A percentile compares a stretch with the other conserved stretches of the same genome.
Conservation (phyloP, 2,113 vertebrate genomes). For the Trematomus loennbergii region DNA sequence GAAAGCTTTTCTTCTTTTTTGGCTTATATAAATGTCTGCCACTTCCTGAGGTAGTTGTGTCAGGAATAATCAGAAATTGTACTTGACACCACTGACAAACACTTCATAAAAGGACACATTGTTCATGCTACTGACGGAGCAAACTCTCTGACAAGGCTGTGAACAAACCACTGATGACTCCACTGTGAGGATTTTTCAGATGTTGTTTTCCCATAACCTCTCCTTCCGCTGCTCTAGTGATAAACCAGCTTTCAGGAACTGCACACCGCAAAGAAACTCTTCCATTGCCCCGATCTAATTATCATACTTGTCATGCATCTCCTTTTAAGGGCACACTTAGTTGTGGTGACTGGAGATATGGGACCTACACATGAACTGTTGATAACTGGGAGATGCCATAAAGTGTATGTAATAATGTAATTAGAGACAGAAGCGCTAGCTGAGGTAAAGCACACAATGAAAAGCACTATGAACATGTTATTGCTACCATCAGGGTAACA, state of each 20-base stretch:
- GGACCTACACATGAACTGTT: constrained; percentile 19
- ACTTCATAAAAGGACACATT: constrained; percentile 7
- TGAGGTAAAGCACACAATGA: constrained; percentile 2
- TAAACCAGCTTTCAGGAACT: constrained; percentile 41
- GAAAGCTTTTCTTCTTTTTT: not conserved
- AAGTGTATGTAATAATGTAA: constrained; percentile 46
- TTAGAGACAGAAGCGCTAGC: constrained; percentile 38
- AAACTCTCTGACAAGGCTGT: not conserved
- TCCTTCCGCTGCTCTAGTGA: not conserved
- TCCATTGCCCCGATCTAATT: constrained; percentile 60
- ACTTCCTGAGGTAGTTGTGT: no score
- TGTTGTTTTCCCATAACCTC: constrained; percentile 4
- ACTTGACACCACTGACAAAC: constrained; percentile 3
- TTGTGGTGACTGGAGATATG: constrained; percentile 58
- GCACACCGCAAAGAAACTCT: constrained; percentile 33
- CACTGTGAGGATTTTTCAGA: constrained; percentile 14
- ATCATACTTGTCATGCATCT: constrained; percentile 72
- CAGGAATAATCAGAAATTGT: not conserved
- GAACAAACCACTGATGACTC: constrained; percentile 24
- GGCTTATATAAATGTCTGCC: not conserved
- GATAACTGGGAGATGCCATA: constrained; percentile 51
- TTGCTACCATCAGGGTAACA: constrained; percentile 34
- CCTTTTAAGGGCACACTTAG: constrained; percentile 75
- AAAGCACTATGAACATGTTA: constrained; percentile 30
- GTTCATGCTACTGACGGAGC: not conserved